Base-by-base conservation (phyloP, 2,113 vertebrate species). In the Dipodomys ordii region DNA sequence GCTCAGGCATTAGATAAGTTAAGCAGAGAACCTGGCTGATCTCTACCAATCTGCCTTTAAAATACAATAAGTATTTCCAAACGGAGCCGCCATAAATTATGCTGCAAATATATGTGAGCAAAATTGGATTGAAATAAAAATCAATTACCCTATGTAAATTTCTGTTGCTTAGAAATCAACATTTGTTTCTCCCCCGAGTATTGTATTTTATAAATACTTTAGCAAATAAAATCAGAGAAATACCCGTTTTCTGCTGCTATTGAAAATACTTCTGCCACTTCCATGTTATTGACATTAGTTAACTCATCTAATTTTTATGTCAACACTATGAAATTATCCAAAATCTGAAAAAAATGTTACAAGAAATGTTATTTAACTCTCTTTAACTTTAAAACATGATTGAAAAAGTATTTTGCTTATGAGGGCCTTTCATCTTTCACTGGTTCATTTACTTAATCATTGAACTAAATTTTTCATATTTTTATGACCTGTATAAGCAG, bases 41-140 rank as follows among this genome's bases (percentile, higher is more conserved):
- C 96, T 98, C 97, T 96, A 96, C 93, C 96, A 97, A 95, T 96
- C 83, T 97, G 96, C 96, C 95, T 98, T 97, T 96, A 95, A 98
- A 98, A 96, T 95, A 94, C 95, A 97, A 97, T 97, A 97, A 97
- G 96, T 96, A 98, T 97, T 97, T 98, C 79, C 89, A 97, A 97
- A 97, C 97, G 71, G 97, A 97, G 82, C 72, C 87, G 89, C 97
- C 93, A 95, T 97, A 97, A 97, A 97, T 98, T 98, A 97, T 90
- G 81, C 90, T 93, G 95, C 96, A 96, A 95, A 89, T 96, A 88
- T 96, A 82, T 0, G 6, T 89, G 96, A 96, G 83, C 78, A 77
- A 94, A 96, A 95, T 79, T 96, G 91, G 78, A 90, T 97, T 94
- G 94, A 95, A 98, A 97, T 95, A 87, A 44, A 81, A 90, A 88